These are phyloP conservation scores for Hafferia zeledoni DNA, from an alignment of 2,797 vertebrate species.

Conservation along the genomic window DNA sequence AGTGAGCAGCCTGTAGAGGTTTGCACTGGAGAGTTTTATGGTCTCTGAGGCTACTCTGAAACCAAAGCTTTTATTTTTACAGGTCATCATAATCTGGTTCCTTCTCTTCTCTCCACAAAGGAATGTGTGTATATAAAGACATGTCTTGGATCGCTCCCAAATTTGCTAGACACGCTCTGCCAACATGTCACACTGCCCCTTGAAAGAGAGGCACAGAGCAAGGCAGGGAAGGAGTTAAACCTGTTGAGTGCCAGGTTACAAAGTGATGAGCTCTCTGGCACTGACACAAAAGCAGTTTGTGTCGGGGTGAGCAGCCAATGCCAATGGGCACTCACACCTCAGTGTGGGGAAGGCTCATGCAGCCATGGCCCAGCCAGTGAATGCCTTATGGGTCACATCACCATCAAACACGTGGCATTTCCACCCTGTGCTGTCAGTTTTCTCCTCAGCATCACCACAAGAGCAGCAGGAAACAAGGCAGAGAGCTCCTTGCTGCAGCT, in stretches of 20 bases:
- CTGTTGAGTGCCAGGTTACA: neutral
- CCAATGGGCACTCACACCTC: neutral
- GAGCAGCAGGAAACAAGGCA: neutral
- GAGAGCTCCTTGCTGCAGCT: neutral
- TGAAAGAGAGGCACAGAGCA: neutral
- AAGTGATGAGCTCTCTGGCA: neutral
- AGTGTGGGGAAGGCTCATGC: neutral
- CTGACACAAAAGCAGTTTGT: neutral
- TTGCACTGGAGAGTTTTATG: neutral
- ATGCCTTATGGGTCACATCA: neutral
- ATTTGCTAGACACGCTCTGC: neutral
- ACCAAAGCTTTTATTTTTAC: conserved; percentile 47
- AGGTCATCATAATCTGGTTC: neutral
- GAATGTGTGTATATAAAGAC: neutral
- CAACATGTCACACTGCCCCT: neutral
- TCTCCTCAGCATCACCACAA: neutral
- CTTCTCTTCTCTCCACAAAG: conserved; percentile 1
- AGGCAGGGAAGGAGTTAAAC: neutral
- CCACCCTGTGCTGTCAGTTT: neutral
- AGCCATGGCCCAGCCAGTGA: neutral
- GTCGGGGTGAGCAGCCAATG: neutral
- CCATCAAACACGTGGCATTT: neutral
- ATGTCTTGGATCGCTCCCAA: neutral
- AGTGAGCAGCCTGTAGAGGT: neutral
- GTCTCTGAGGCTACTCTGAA: neutral